Base-by-base conservation (phyloP, 2,888 invertebrate genomes). In the Lasioglossum malachurum region DNA sequence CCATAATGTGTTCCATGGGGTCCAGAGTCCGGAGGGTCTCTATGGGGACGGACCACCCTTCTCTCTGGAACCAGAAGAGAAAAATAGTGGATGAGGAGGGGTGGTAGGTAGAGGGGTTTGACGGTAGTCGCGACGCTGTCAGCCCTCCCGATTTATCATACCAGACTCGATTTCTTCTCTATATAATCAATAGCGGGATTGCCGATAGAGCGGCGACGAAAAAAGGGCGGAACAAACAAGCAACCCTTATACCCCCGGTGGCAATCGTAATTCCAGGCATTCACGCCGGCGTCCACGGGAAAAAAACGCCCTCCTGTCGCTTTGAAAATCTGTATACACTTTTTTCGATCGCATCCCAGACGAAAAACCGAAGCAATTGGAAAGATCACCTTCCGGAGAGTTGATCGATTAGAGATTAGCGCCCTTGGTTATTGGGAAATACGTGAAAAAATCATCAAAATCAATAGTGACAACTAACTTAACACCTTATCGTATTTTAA, bases 131-230 rank as follows among this genome's bases (percentile, higher is more conserved):
- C 91, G 89, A 87, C 89, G 87, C 92, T 93, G 94, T 94, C 93
- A 94, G 91, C 92, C 91, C 88, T 89, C 89, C 92, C 95, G 93
- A 95, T 95, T 95, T 95, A 95, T 95, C 95, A 95, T 95, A 94
- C 92, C 91, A 88, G 93, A 92, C 93, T 94, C 94, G 94, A 94
- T 94, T 95, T 93, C 92, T 93, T 93, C 92, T 92, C 91, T 91
- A 92, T 92, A 92, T 92, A 91, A 91, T 92, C 92, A 91, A 93
- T 92, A 92, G 92, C 92, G 86, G 91, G 91, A 92, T 92, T 91
- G 92, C 90, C 92, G 89, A 90, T 88, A 89, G 81, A 78, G 78
- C 44, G 60, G 73, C 60, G 38, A 23, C 53, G 73, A 84, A 86
- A 83, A 86, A 87, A 86, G 73, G 74, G 44, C 86, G 84, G 80